Base-by-base conservation (phyloP, 2,888 invertebrate species). In the Imbricaverruca yamaguchii region DNA sequence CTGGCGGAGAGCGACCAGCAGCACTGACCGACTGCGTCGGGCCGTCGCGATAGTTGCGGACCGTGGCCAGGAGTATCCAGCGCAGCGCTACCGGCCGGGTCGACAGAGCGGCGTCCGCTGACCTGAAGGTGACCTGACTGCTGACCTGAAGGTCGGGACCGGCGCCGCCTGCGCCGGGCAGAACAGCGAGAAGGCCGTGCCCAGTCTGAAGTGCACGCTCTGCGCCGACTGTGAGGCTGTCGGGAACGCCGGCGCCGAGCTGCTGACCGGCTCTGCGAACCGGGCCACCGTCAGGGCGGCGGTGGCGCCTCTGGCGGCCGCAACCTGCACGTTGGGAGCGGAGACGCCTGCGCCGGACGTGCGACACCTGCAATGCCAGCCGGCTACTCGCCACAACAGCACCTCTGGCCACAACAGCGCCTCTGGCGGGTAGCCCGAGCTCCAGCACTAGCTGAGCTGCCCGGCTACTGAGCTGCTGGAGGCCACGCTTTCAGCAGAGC, bases 301-400 rank as follows among this genome's bases (percentile, higher is more conserved):
- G 59, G 80, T 63, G 57, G 80, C 67, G 56, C 80, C 82, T 4
- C 81, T 59, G 59, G 59, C 59, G 59, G 21, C 63, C 81, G 80
- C 82, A 91, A 92, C 92, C 91, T 92, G 90, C 92, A 92, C 86
- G 89, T 88, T 84, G 92, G 92, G 86, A 91, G 89, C 83, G 92
- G 92, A 87, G 90, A 92, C 85, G 91, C 92, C 89, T 93, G 92
- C 84, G 92, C 93, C 81, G 92, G 91, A 87, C 93, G 85, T 91
- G 89, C 86, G 93, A 87, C 84, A 90, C 90, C 86, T 4, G 39
- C 39, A 39, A 39, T 3, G 39, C 39, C 39, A 39, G 39, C 39
- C 39, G 39, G 39, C 1, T 39, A 39, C 39, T 39, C 39, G 39
- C 39, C 39, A 39, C 39, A 39, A 4, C 39, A 39, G 39, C 39